phyloP scores from a whole-genome alignment of 2,113 vertebrate genomes.

The Caretta caretta region DNA sequence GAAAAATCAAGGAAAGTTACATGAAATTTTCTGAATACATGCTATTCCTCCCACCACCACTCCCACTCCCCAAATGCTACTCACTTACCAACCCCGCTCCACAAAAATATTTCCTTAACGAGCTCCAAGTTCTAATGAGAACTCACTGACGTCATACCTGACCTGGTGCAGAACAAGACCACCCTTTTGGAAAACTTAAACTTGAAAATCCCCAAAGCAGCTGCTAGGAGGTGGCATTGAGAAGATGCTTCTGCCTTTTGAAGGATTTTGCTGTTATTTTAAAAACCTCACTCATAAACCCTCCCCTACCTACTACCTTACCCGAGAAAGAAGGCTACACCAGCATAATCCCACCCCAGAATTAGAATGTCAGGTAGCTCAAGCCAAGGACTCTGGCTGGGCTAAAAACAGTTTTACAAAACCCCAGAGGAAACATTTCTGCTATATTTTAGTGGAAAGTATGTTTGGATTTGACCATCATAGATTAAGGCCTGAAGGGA shows the following conservation, averaged over 20 bases:
- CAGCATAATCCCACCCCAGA: not conserved
- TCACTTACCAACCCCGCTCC: not conserved
- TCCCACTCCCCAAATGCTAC: not conserved
- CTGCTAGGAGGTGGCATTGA: not conserved
- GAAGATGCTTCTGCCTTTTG: not conserved
- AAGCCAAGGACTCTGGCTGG: not conserved
- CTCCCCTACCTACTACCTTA: not conserved
- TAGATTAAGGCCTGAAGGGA: not conserved
- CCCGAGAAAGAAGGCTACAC: not conserved
- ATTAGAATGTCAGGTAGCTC: not conserved
- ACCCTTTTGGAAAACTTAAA: not conserved
- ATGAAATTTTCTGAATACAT: not conserved
- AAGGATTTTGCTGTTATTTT: not conserved
- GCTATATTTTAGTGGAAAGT: not conserved
- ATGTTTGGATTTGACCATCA: not conserved
- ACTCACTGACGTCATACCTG: not conserved
- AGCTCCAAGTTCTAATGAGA: not conserved
- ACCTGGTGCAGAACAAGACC: not conserved
- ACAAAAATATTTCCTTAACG: not conserved
- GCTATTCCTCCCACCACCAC: not conserved
- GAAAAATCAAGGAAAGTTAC: not conserved
- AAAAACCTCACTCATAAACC: not conserved
- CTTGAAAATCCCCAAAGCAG: not conserved
- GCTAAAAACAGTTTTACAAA: not conserved
- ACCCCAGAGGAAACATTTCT: not conserved